phyloP scores from a whole-genome alignment of 1,140 invertebrate genomes.

The Drosophila ironensis region DNA sequence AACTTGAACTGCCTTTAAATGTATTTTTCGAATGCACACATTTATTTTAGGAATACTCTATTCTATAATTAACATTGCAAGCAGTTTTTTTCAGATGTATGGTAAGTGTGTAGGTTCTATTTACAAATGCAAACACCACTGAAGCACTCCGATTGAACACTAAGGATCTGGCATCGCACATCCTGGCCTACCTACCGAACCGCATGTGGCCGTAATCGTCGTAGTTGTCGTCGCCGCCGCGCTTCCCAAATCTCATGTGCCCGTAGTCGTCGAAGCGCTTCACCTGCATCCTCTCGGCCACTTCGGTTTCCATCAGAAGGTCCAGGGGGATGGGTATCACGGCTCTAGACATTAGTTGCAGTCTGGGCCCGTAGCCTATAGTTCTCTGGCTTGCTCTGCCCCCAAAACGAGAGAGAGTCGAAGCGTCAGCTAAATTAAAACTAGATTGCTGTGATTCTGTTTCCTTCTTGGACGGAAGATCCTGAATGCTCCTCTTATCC shows the following conservation, averaged over 20 bases:
- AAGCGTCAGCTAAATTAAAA: neutral
- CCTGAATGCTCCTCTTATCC: constrained; percentile 17
- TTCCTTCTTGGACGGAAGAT: constrained; percentile 26
- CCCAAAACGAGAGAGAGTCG: neutral
- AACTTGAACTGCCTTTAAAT: too few relatives aligned
- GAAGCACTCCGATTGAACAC: neutral
- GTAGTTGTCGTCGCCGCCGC: constrained; percentile 82
- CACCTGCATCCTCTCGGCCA: constrained; percentile 82
- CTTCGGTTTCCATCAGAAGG: constrained; percentile 82
- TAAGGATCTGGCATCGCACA: neutral
- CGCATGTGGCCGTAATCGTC: constrained; percentile 87
- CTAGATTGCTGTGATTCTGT: neutral
- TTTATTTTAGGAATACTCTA: constrained; percentile 3
- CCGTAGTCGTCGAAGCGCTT: constrained; percentile 86
- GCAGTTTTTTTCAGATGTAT: neutral
- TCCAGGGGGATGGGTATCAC: constrained; percentile 74
- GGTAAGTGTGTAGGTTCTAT: constrained; percentile 10
- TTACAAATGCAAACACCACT: constrained; percentile 38
- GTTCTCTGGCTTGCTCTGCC: constrained; percentile 32
- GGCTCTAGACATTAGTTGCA: constrained; percentile 34
- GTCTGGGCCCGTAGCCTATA: constrained; percentile 8
- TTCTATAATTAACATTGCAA: neutral
- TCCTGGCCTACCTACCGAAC: constrained; percentile 82
- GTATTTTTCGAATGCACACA: constrained; percentile 1
- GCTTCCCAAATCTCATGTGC: constrained; percentile 85